Base-by-base conservation (phyloP, 30 jellyfish, hydroid and myxozoan species). In the Hydra vulgaris region DNA sequence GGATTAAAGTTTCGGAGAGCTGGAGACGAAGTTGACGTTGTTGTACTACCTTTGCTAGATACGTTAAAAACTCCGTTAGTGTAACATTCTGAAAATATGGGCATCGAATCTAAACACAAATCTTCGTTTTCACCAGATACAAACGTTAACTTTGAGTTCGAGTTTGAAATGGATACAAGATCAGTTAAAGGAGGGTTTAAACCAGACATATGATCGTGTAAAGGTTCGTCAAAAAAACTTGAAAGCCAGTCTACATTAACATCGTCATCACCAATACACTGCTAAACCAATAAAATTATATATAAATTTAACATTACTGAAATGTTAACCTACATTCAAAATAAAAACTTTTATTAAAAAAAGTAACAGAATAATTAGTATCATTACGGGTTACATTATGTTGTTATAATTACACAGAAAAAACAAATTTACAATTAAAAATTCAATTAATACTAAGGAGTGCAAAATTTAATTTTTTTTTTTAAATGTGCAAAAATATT, bases 161-260 rank as follows among this genome's bases (percentile, higher is more conserved):
- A 86, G 25, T 70, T 73, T 23, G 88, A 56, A 52, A 54, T 81
- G 15, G 86, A 56, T 15, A 88, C 71, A n/a, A 81, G 53, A 24
- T 89, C 95, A 0, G 90, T 78, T 79, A 89, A 74, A 1, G 96
- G 96, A 61, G 96, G 96, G 70, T 85, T 85, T 72, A 89, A 78
- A 25, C 93, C 95, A 66, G 91, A 80, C 83, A 84, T 71, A 72
- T 85, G 85, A 26, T 89, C 96, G 91, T 86, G 95, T 17, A 82
- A 18, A 20, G 97, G 97, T 67, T 90, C 97, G 71, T 90, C 97
- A 86, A 90, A 90, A 73, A 90, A 90, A 76, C 97, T 86, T 78
- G 94, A 81, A 19, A 90, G 83, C 97, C 97, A 90, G 80, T 90
- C 97, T 18, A 90, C 97, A 67, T 94, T 90, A 17, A 82, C 87